Conservation (phyloP, 2,113 vertebrate species). For the Xenus cinereus region DNA sequence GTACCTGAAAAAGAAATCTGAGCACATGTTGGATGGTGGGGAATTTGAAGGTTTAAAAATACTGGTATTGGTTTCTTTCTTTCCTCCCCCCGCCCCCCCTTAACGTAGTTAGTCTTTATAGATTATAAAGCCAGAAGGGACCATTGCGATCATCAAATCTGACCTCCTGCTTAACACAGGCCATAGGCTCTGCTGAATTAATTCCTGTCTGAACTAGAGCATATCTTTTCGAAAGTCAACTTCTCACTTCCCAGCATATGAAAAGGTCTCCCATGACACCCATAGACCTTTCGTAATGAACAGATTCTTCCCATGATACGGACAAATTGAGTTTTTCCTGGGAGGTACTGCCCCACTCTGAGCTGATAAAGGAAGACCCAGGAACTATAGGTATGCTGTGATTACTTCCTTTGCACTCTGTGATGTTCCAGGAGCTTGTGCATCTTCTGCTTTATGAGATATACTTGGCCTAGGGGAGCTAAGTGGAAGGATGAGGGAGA, state of each 20-base stretch:
- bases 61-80: neutral
- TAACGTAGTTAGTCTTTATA: conserved; percentile 42
- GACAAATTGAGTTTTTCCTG: conserved; percentile 57
- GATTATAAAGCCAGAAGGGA: conserved; percentile 51
- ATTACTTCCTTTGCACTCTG: conserved; percentile 55
- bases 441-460: conserved; percentile 66
- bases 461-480: conserved; percentile 61
- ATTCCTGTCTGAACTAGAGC: conserved; percentile 60
- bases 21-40: neutral
- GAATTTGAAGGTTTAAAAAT: conserved; percentile 9
- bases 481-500: conserved; percentile 57
- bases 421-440: conserved; percentile 63
- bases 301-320: conserved; percentile 36
- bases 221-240: conserved; percentile 66
- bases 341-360: conserved; percentile 50
- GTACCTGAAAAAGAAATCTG: conserved; percentile 7
- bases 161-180: conserved; percentile 60
- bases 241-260: conserved; percentile 62
- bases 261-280: conserved; percentile 56
- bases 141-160: conserved; percentile 30
- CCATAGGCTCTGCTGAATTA: conserved; percentile 47
- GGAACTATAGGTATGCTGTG: conserved; percentile 38
- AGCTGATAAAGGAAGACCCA: conserved; percentile 44
- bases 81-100: neutral
- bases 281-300: conserved; percentile 47